phyloP scores from a whole-genome alignment of 1,140 invertebrate species.

The Ostrea edulis region DNA sequence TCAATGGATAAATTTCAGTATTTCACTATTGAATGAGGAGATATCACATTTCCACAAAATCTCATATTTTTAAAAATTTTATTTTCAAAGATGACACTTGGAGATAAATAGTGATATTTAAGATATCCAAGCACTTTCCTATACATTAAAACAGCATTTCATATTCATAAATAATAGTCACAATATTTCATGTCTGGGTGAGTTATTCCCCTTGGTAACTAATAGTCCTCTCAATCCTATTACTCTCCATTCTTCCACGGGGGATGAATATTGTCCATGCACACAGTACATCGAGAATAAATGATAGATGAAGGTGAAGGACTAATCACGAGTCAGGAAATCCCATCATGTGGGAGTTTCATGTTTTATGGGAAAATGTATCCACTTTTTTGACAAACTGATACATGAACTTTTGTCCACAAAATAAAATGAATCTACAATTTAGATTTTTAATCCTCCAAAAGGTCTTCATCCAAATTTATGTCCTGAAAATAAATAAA shows the following conservation, averaged over 20 bases:
- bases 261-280: not conserved
- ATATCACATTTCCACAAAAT: no score
- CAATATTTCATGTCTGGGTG: not conserved
- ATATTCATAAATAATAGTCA: not conserved
- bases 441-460: slow-evolving; percentile 80
- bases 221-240: not conserved
- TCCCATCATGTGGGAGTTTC: not conserved
- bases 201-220: not conserved
- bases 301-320: not conserved
- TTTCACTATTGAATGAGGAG: no score
- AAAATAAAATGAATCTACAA: not conserved
- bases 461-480: slow-evolving; percentile 85
- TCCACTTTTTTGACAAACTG: not conserved
- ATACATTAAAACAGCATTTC: slow-evolving; percentile 10
- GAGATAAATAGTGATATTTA: slow-evolving; percentile 1
- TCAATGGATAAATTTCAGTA: no score
- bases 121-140: slow-evolving; percentile 13
- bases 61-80: not conserved
- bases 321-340: not conserved
- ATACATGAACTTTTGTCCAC: not conserved
- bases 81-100: slow-evolving; percentile 7
- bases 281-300: not conserved
- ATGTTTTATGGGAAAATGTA: not conserved
- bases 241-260: not conserved
- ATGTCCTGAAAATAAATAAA: slow-evolving; percentile 81